Evolutionary conservation across 1,140 invertebrate species (phyloP), one percentile per base, ranked within the genome.

Genomic region (Drosophila neocordata): DNA sequence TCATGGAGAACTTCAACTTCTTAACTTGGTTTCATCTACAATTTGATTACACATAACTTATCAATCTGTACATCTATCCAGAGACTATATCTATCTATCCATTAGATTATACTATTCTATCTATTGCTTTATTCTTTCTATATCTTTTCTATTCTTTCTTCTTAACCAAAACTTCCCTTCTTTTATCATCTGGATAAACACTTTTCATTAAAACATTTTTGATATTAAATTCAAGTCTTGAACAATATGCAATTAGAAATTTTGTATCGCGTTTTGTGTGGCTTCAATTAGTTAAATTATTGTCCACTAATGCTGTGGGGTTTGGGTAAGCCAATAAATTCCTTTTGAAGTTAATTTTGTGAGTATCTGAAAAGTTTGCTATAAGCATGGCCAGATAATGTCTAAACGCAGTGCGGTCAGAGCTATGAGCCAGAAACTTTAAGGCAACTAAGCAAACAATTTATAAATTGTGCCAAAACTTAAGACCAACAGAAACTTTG

Each of bases 401-500:
- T 44, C 77, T 75, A 64, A 64, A 20, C 59, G 62, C 20, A 57
- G 55, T 20, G 37, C 27, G 63, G 69, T 41, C 31, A 60, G 58
- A 13, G 67, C 37, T 57, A 20, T 12, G 13, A 20, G 34, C 56
- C 15, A n/a, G 44, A 74, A 87, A 85, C 81, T 85, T 85, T 85
- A 85, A 85, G 15, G 41, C 41, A 80, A 82, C 74, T 76, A 78
- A 82, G 72, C 82, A 85, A 85, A 85, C 81, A 87, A 85, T 85
- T 85, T 85, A 85, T 85, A 85, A 87, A 85, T 87, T 85, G 82
- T 73, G 74, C 78, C 75, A 34, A 73, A 85, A 85, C 78, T 85
- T 87, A 67, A 69, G 77, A 87, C 65, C 69, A 77, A 73, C 63
- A 56, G 37, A 74, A 85, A 79, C 51, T 67, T 48, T 74, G 61